phyloP scores from a whole-genome alignment of 2,113 vertebrate genomes.

The Psilopsiagon aymara region DNA sequence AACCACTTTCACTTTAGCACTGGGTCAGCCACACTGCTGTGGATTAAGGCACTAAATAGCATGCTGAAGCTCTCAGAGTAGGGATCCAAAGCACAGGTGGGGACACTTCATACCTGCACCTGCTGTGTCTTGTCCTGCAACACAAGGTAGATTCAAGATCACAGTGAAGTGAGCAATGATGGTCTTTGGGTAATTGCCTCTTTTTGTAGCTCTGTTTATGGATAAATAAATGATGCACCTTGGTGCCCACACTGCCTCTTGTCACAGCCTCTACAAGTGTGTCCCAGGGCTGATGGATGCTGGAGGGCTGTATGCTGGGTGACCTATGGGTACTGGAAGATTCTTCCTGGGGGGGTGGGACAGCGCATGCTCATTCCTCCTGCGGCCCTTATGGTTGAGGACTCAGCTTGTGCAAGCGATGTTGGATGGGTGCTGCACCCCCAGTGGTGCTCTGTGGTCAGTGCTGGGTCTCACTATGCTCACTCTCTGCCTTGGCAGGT shows the following conservation, averaged over 20 bases:
- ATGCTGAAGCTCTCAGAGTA: rapidly evolving
- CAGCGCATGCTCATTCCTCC: rapidly evolving
- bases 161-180: rapidly evolving
- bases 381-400: rapidly evolving
- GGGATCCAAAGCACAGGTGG: background rate
- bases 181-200: background rate
- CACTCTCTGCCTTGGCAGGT: conserved; percentile 73
- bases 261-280: background rate
- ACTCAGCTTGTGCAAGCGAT: rapidly evolving
- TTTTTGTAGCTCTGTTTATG: background rate
- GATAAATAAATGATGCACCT: background rate
- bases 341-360: background rate
- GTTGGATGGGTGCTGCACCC: rapidly evolving
- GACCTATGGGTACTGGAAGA: background rate
- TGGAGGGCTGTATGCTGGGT: background rate
- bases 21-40: rapidly evolving
- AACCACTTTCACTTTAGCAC: background rate
- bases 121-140: background rate
- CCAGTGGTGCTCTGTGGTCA: rapidly evolving
- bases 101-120: background rate
- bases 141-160: background rate
- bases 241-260: background rate
- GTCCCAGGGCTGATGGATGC: background rate
- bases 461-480: rapidly evolving
- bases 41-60: background rate